Conservation (phyloP, 1,140 invertebrate species). For the Brachionus calyciflorus region DNA sequence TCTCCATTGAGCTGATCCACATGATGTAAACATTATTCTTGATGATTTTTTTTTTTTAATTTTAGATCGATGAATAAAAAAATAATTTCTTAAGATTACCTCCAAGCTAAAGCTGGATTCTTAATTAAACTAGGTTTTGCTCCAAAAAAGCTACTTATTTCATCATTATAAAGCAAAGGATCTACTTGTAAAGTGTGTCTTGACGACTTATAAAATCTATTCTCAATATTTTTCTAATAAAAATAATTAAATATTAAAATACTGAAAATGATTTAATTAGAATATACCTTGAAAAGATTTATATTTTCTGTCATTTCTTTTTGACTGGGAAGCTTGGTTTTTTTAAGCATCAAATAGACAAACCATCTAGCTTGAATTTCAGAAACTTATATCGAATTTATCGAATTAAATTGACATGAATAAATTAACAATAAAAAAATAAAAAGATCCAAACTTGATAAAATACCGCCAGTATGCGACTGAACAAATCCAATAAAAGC, state of each 20-base stretch:
- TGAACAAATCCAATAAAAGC: conserved; percentile 59
- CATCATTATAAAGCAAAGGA: conserved; percentile 56
- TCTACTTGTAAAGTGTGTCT: conserved; percentile 57
- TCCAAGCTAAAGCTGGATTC: conserved; percentile 54
- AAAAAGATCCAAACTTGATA: conserved; percentile 51
- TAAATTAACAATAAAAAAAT: not conserved
- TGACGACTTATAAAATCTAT: conserved; percentile 53
- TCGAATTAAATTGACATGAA: not conserved
- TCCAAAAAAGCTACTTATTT: conserved; percentile 53
- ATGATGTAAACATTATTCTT: conserved; percentile 54
- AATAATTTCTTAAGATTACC: conserved; percentile 49
- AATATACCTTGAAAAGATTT: conserved; percentile 48
- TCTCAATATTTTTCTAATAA: conserved; percentile 18
- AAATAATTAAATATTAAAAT: not conserved
- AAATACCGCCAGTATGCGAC: conserved; percentile 56
- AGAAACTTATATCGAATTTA: conserved; percentile 49
- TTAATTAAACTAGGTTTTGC: conserved; percentile 53
- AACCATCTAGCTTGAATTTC: conserved; percentile 59
- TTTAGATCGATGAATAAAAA: not conserved
- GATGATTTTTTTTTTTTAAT: too few species aligned
- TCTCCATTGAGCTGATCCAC: conserved; percentile 55
- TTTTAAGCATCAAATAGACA: conserved; percentile 52
- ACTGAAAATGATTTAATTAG: not conserved
- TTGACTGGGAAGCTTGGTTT: conserved; percentile 51
- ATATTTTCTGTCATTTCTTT: conserved; percentile 53